A percentile compares a stretch with the other conserved stretches of the same genome.
These are phyloP conservation scores for Astreopora myriophthalma DNA, from an alignment of 64 coral and sea anemone species.

Conservation along the genomic window DNA sequence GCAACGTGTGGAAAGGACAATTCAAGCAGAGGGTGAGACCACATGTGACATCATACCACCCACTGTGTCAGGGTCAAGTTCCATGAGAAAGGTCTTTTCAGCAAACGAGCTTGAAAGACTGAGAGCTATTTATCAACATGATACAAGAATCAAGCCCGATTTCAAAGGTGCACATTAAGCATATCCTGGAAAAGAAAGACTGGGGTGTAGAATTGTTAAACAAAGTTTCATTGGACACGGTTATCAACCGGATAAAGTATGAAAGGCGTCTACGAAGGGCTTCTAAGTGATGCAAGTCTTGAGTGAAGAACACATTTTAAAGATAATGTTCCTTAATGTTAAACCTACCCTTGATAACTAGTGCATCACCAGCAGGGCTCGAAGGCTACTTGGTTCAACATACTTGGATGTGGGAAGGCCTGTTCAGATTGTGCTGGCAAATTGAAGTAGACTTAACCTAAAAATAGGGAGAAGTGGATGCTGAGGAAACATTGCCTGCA, in stretches of 20 bases:
- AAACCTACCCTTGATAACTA: not conserved
- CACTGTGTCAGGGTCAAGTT: not conserved
- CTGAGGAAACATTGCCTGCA: no score
- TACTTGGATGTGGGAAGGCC: no score
- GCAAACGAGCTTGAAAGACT: slow-evolving; percentile 1
- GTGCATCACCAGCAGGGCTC: no score
- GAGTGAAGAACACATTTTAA: not conserved
- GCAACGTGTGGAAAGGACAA: slow-evolving; percentile 6
- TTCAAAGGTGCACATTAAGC: slow-evolving; percentile 21
- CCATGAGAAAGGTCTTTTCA: not conserved
- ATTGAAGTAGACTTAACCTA: no score
- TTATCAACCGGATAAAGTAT: slow-evolving; percentile 59
- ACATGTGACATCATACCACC: slow-evolving; percentile 32
- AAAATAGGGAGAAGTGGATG: no score
- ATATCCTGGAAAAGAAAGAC: not conserved
- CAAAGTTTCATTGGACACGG: not conserved
- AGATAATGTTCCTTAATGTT: not conserved
- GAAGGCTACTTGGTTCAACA: no score
- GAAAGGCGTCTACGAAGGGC: slow-evolving; percentile 16
- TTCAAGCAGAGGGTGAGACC: slow-evolving; percentile 24
- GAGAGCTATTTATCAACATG: slow-evolving; percentile 11
- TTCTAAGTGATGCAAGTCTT: not conserved
- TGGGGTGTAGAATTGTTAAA: not conserved
- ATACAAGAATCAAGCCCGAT: slow-evolving; percentile 26
- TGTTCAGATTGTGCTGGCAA: no score